Evolutionary conservation across 2,888 invertebrate genomes (phyloP).

Genomic region (Athalia cordata): DNA sequence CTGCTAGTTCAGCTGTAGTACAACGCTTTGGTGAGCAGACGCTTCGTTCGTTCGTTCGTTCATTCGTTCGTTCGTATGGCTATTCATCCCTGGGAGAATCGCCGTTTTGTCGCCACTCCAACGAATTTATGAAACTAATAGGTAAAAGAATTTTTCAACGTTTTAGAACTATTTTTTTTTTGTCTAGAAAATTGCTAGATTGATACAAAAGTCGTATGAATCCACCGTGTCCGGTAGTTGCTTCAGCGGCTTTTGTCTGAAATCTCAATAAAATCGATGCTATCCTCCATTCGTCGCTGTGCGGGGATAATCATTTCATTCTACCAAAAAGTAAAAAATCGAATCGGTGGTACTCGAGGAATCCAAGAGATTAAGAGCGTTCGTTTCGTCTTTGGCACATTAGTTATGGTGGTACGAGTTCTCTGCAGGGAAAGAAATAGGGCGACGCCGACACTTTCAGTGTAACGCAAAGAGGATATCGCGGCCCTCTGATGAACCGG

Average conservation of each 20-base stretch:
- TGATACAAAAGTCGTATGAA: neutral
- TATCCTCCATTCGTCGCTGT: too few species aligned
- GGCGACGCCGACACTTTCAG: conserved; percentile 26
- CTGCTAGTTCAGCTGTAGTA: conserved; percentile 67
- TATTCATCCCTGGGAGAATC: conserved; percentile 33
- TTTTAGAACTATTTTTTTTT: neutral
- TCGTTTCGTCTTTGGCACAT: conserved; percentile 35
- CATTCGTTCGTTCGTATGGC: conserved; percentile 24
- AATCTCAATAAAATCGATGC: too few species aligned
- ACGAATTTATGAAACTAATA: conserved; percentile 2
- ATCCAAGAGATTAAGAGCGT: conserved; percentile 10
- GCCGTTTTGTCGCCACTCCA: conserved; percentile 36
- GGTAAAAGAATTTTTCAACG: conserved; percentile 35
- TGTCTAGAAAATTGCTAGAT: neutral
- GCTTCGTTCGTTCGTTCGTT: conserved; percentile 38
- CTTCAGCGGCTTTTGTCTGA: too few species aligned
- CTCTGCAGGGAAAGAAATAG: conserved; percentile 15
- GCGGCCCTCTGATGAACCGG: conserved; percentile 48
- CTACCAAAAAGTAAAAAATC: neutral
- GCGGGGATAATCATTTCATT: too few species aligned
- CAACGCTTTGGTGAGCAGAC: conserved; percentile 59
- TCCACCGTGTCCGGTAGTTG: too few species aligned
- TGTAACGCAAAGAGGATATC: conserved; percentile 33
- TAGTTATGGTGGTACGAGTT: conserved; percentile 21
- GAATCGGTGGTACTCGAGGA: conserved; percentile 16